phyloP scores from a whole-genome alignment of 1,140 invertebrate species.

The Bombus superbus region DNA sequence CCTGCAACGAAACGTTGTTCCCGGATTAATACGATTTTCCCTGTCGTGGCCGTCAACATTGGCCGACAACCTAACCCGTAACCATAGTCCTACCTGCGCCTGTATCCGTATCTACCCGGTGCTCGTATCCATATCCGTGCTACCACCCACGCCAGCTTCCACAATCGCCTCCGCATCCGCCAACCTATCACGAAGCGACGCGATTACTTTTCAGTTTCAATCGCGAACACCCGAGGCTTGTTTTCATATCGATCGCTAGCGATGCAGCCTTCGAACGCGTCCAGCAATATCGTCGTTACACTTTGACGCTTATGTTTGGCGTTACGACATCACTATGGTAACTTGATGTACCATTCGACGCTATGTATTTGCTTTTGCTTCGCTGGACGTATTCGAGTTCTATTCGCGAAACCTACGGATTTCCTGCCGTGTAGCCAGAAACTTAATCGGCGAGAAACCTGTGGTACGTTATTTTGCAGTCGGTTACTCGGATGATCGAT shows the following conservation, averaged over 20 bases:
- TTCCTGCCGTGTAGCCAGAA: neutral
- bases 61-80: neutral
- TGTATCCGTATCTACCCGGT: neutral
- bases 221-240: slow-evolving; percentile 20
- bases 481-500: slow-evolving; percentile 2
- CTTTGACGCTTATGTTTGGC: slow-evolving; percentile 59
- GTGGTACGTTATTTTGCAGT: neutral
- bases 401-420: neutral
- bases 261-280: slow-evolving; percentile 52
- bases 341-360: slow-evolving; percentile 43
- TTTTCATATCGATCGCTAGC: slow-evolving; percentile 54
- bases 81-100: neutral
- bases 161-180: neutral
- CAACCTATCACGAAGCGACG: neutral
- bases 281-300: slow-evolving; percentile 57
- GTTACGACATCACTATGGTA: slow-evolving; percentile 58
- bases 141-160: neutral
- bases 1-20: slow-evolving; percentile 6
- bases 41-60: neutral
- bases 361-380: slow-evolving; percentile 11
- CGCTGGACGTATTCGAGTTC: neutral
- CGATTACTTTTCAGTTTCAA: slow-evolving; percentile 30
- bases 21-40: slow-evolving; percentile 38
- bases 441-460: neutral
- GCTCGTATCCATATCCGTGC: neutral